phyloP scores from a whole-genome alignment of 2,888 invertebrate genomes.

The Hesperia comma region DNA sequence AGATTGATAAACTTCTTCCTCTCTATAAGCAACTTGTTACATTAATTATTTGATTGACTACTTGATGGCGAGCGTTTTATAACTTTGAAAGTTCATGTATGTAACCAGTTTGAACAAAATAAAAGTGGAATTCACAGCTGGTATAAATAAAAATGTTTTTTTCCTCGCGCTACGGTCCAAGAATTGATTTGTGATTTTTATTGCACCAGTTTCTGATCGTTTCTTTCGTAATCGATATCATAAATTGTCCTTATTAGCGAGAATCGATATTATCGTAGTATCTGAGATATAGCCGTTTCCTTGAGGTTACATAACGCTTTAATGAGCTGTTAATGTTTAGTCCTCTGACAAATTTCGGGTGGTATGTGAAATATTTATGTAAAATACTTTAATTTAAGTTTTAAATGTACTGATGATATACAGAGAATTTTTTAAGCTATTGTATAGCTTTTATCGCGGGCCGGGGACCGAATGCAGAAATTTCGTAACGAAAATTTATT shows the following conservation, averaged over 20 bases:
- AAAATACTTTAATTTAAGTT: too few species aligned
- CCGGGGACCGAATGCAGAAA: too few species aligned
- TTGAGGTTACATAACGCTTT: background rate
- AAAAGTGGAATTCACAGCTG: conserved; percentile 10
- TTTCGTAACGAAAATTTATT: too few species aligned
- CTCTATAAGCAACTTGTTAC: too few species aligned
- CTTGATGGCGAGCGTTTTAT: background rate
- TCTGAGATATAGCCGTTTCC: background rate
- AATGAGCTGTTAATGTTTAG: too few species aligned
- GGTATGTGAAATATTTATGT: too few species aligned
- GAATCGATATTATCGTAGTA: background rate
- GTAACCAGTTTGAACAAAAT: conserved; percentile 11
- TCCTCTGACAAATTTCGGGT: too few species aligned
- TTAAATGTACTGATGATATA: too few species aligned
- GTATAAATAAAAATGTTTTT: background rate
- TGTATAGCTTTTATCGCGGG: too few species aligned
- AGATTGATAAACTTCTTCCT: too few species aligned
- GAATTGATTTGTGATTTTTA: conserved; percentile 25
- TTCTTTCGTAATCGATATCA: conserved; percentile 10
- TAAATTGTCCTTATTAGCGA: conserved; percentile 22
- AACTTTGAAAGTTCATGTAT: conserved; percentile 9
- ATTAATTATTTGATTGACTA: too few species aligned
- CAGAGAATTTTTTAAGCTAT: too few species aligned
- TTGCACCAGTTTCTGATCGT: conserved; percentile 6
- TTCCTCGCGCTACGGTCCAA: background rate